Evolutionary conservation across 2,797 vertebrate genomes (phyloP).

Genomic region (Sebastolobus alascanus): DNA sequence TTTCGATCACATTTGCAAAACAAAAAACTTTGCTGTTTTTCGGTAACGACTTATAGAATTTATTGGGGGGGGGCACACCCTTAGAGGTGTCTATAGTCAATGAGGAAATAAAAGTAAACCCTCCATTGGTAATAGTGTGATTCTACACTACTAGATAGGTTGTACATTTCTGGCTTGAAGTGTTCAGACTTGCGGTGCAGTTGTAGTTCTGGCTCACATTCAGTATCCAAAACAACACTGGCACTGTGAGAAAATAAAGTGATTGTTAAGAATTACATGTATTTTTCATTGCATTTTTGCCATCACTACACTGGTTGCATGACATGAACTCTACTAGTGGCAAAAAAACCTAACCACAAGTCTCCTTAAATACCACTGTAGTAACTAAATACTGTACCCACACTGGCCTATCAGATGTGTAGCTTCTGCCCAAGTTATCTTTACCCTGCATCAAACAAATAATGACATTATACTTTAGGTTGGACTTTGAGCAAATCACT

Average conservation of each 20-base stretch:
- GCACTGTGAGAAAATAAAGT: constrained; percentile 39
- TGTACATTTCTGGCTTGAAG: background rate
- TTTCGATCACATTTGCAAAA: background rate
- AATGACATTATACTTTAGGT: background rate
- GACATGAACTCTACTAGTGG: background rate
- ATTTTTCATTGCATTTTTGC: background rate
- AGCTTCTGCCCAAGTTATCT: background rate
- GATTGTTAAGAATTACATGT: background rate
- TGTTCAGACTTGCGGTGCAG: background rate
- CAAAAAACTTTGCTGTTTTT: background rate
- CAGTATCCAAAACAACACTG: constrained; percentile 7
- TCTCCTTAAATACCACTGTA: background rate
- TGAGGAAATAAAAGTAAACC: background rate
- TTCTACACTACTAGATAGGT: background rate
- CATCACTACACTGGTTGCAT: background rate
- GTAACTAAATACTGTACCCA: background rate
- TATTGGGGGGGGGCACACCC: background rate
- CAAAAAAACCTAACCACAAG: background rate
- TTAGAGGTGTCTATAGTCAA: background rate
- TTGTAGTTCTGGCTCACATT: background rate
- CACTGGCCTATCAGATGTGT: background rate
- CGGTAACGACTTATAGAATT: background rate
- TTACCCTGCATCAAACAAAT: constrained; percentile 10
- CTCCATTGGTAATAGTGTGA: background rate
- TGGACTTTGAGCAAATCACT: constrained; percentile 64